phyloP scores from a whole-genome alignment of 2,888 invertebrate species.

The Drosophila prolongata region DNA sequence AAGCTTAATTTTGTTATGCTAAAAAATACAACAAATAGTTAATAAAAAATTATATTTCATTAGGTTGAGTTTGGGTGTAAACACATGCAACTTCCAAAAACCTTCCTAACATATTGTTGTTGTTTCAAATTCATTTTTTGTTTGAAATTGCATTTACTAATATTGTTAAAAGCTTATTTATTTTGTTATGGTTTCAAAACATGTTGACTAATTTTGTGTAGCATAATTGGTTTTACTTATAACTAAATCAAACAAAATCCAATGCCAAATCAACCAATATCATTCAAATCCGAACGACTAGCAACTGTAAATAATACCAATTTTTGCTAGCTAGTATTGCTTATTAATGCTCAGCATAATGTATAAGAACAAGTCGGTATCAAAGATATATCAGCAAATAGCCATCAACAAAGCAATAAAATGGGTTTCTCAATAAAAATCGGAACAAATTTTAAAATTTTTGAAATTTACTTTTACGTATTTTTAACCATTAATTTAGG shows the following conservation, averaged over 20 bases:
- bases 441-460: background rate
- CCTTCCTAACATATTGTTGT: constrained; percentile 50
- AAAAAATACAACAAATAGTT: no score
- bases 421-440: background rate
- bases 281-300: constrained; percentile 11
- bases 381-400: constrained; percentile 23
- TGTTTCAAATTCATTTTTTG: constrained; percentile 50
- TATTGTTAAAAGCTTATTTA: constrained; percentile 16
- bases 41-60: no score
- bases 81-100: constrained; percentile 8
- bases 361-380: constrained; percentile 5
- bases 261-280: constrained; percentile 3
- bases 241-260: constrained; percentile 7
- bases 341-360: constrained; percentile 69
- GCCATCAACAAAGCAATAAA: background rate
- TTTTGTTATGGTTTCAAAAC: constrained; percentile 2
- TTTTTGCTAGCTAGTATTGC: constrained; percentile 58
- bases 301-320: constrained; percentile 58
- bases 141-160: constrained; percentile 34
- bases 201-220: constrained; percentile 18
- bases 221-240: constrained; percentile 27
- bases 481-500: background rate
- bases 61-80: constrained; percentile 3
- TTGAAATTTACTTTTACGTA: constrained; percentile 1
- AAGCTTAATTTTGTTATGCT: constrained; percentile 3